Conservation (phyloP, 2,888 invertebrate genomes). For the Leptinotarsa rubiginosa region DNA sequence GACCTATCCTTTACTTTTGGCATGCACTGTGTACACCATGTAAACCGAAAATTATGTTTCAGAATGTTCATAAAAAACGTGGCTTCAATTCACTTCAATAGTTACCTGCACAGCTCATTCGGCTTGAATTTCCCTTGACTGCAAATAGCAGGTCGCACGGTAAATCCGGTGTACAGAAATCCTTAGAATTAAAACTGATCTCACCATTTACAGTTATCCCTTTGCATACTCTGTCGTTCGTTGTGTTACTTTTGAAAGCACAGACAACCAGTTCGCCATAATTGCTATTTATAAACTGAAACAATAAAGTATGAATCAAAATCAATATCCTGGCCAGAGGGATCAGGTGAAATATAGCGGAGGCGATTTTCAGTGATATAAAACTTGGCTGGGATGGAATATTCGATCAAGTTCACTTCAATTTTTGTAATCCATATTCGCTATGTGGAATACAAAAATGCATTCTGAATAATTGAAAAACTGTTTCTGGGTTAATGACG, state of each 20-base stretch:
- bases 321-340: slow-evolving; percentile 11
- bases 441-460: too few species aligned
- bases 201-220: slow-evolving; percentile 65
- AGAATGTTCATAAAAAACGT: slow-evolving; percentile 5
- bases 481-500: too few species aligned
- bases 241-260: slow-evolving; percentile 50
- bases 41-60: background rate
- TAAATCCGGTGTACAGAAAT: slow-evolving; percentile 67
- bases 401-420: too few species aligned
- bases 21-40: too few species aligned
- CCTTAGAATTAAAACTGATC: slow-evolving; percentile 68
- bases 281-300: slow-evolving; percentile 62
- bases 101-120: slow-evolving; percentile 73
- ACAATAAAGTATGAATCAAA: slow-evolving; percentile 33
- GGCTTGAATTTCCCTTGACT: slow-evolving; percentile 67
- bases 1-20: too few species aligned
- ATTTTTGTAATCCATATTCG: too few species aligned
- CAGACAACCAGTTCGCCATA: slow-evolving; percentile 62
- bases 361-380: background rate
- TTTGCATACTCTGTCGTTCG: slow-evolving; percentile 66
- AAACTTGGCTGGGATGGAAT: too few species aligned
- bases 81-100: background rate
- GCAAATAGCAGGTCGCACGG: slow-evolving; percentile 66
- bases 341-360: background rate
- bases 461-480: too few species aligned